These are phyloP conservation scores for Ctenochaetus hawaiiensis DNA, from an alignment of 2,797 vertebrate genomes.

Conservation along the genomic window DNA sequence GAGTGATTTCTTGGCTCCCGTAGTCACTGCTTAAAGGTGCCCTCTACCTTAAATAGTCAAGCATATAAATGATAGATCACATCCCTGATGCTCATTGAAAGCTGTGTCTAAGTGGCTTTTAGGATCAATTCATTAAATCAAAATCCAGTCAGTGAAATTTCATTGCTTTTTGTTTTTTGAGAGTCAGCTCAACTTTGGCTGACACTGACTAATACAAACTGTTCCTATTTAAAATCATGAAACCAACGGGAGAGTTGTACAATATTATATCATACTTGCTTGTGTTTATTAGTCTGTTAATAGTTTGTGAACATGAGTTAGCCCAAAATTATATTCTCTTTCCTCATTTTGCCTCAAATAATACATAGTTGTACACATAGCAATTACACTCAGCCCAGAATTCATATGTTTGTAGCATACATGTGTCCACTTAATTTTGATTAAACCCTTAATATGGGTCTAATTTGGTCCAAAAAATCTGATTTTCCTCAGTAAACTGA, in stretches of 20 bases:
- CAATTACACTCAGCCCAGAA: neutral
- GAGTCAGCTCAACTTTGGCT: conserved; percentile 10
- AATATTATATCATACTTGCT: conserved; percentile 3
- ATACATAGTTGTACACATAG: neutral
- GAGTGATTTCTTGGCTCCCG: conserved; percentile 31
- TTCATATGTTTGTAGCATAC: conserved; percentile 18
- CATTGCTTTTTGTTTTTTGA: conserved; percentile 24
- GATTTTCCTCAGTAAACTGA: conserved; percentile 27
- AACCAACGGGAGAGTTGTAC: conserved; percentile 3
- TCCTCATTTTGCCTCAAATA: conserved; percentile 10
- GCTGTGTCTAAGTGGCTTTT: conserved; percentile 28
- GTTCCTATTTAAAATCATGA: conserved; percentile 16
- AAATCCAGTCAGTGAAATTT: conserved; percentile 21
- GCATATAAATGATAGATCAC: conserved; percentile 24
- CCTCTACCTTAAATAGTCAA: conserved; percentile 31
- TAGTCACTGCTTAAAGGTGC: conserved; percentile 5
- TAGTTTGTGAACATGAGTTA: neutral
- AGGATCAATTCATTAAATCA: conserved; percentile 45
- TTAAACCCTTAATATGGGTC: conserved; percentile 32
- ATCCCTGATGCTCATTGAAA: conserved; percentile 24
- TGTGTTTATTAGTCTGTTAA: conserved; percentile 4
- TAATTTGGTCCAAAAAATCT: conserved; percentile 40
- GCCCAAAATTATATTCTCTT: neutral
- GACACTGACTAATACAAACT: neutral
- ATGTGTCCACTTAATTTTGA: conserved; percentile 8